Evolutionary conservation across 2,888 invertebrate genomes (phyloP), one percentile per base, ranked within the genome.

Genomic region (Caenorhabditis sulstoni): DNA sequence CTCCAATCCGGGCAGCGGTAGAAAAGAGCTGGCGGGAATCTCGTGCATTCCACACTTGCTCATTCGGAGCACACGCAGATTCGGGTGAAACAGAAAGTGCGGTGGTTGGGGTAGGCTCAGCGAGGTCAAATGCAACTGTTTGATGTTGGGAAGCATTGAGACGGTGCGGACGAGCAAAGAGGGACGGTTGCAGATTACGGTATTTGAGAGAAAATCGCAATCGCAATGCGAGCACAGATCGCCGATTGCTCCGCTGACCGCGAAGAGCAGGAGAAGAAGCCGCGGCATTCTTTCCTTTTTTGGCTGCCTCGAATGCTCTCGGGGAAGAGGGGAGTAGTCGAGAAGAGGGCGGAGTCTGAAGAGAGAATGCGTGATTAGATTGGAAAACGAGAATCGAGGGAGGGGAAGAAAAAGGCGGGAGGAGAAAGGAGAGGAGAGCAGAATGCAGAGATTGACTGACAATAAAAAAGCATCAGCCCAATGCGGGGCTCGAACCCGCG

Each of bases 401-500:
- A 37, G 29, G 16, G 50, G 52, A 58, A 37, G 16, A 29, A 37
- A 47, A 29, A 11, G 16, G 35, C n/a, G 22, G 22, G 18, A 58
- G 37, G 29, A 8, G 18, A 44, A 37, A 12, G 45, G 5, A n/a
- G 4, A 12, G 9, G 3, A 35, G 45, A 49, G 29, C n/a, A n/a
- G n/a, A n/a, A n/a, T n/a, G n/a, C n/a, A n/a, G n/a, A n/a, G n/a
- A n/a, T n/a, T n/a, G n/a, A 7, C 29, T 29, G 29, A 29, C 29
- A 57, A 29, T 9, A 11, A 39, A 64, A 57, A 68, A 58, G 61
- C 49, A 49, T 80, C 75, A 86, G 87, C 86, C 86, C 87, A 84
- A 87, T 87, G 86, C 86, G 87, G 87, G 87, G 87, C 87, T 87
- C 87, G 87, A 87, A 87, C 87, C 87, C 87, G 86, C 86, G 87